These are phyloP conservation scores for Taeniopygia guttata DNA, from an alignment of 2,797 vertebrate species.

Conservation along the genomic window DNA sequence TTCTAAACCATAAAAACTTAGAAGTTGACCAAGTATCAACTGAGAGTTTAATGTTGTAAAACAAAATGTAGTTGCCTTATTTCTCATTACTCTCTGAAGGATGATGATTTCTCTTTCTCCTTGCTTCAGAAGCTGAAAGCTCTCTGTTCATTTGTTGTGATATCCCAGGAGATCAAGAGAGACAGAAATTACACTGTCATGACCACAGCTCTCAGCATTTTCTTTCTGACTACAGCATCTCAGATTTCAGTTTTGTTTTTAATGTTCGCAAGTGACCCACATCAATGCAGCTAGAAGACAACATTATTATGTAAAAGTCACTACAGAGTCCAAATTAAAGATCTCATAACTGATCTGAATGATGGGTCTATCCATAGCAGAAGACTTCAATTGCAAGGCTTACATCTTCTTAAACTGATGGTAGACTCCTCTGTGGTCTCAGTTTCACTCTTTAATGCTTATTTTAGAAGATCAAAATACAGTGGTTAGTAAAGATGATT, in stretches of 20 bases:
- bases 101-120: not conserved
- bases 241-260: slow-evolving; percentile 55
- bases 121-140: not conserved
- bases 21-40: not conserved
- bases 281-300: slow-evolving; percentile 56
- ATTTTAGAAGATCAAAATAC: slow-evolving; percentile 21
- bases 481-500: not conserved
- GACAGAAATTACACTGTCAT: not conserved
- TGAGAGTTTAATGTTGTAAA: not conserved
- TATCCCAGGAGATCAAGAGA: slow-evolving; percentile 8
- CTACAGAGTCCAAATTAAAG: slow-evolving; percentile 62
- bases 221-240: slow-evolving; percentile 16
- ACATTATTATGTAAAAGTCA: slow-evolving; percentile 53
- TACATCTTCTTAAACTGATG: slow-evolving; percentile 1
- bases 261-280: slow-evolving; percentile 45
- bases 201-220: not conserved
- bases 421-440: not conserved
- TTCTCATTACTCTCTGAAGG: not conserved
- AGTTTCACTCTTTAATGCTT: not conserved
- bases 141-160: not conserved
- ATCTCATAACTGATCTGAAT: slow-evolving; percentile 31
- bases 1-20: not conserved
- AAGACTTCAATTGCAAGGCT: slow-evolving; percentile 13
- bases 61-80: not conserved
- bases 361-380: slow-evolving; percentile 51